Percentiles rank a stretch among this genome's conserved stretches.
Conservation (phyloP, 2,113 vertebrate species). For the Xiphias gladius region DNA sequence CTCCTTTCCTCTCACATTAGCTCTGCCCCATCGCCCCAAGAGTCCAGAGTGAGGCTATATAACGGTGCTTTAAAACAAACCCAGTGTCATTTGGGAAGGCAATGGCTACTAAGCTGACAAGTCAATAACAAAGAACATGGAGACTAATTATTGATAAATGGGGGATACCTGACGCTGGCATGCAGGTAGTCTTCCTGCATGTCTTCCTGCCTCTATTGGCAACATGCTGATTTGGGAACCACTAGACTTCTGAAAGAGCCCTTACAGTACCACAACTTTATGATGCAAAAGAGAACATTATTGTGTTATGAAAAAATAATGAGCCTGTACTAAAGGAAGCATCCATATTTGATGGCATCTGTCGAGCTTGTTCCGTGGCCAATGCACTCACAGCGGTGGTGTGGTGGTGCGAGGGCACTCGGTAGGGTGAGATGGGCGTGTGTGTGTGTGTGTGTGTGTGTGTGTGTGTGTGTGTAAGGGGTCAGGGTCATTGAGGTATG, state of each 20-base stretch:
- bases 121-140: conserved; percentile 40
- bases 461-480: not conserved
- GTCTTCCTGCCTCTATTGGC: conserved; percentile 1
- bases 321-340: conserved; percentile 66
- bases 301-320: conserved; percentile 79
- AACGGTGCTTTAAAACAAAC: conserved; percentile 48
- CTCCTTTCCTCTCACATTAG: conserved; percentile 68
- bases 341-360: conserved; percentile 81
- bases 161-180: not conserved
- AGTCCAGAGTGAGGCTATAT: conserved; percentile 28
- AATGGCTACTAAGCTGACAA: conserved; percentile 17
- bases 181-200: conserved; percentile 13
- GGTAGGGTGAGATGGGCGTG: not conserved
- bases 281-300: conserved; percentile 54
- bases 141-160: conserved; percentile 65
- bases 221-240: conserved; percentile 35
- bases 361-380: conserved; percentile 53
- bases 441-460: too few species aligned
- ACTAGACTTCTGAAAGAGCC: conserved; percentile 7
- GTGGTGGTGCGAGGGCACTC: conserved; percentile 31
- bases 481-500: conserved; percentile 20
- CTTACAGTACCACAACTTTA: not conserved
- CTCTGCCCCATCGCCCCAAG: conserved; percentile 52
- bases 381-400: conserved; percentile 43
- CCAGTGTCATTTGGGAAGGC: conserved; percentile 19